Evolutionary conservation across 1,140 invertebrate species (phyloP).

Genomic region (Euura lappo): DNA sequence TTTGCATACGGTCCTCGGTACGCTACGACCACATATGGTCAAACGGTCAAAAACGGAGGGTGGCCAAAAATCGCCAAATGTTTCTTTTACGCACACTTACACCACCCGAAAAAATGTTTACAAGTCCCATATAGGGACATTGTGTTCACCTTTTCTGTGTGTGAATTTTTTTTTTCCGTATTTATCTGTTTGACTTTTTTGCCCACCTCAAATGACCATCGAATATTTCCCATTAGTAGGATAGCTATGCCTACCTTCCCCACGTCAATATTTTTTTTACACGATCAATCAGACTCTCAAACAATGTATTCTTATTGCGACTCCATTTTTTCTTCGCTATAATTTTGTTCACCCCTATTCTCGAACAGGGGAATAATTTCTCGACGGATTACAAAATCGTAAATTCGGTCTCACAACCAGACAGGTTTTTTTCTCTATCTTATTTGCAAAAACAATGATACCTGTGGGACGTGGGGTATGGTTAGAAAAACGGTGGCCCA

Average conservation of each 20-base stretch:
- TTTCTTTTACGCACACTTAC: conserved; percentile 31
- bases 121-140: conserved; percentile 10
- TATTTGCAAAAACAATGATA: conserved; percentile 7
- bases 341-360: neutral
- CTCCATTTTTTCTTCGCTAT: too few species aligned
- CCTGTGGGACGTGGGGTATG: neutral
- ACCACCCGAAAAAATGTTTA: conserved; percentile 26
- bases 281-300: too few species aligned
- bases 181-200: neutral
- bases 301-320: too few species aligned
- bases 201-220: neutral
- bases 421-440: neutral
- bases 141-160: neutral
- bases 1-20: conserved; percentile 12
- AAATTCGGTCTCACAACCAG: neutral
- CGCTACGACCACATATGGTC: conserved; percentile 53
- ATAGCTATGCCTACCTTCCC: too few species aligned
- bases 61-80: conserved; percentile 51
- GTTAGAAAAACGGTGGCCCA: neutral
- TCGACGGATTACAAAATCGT: neutral
- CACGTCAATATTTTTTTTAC: too few species aligned
- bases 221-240: neutral
- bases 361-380: neutral
- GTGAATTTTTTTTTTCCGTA: neutral
- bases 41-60: conserved; percentile 57